A percentile compares a stretch with the other conserved stretches of the same genome.
Evolutionary conservation across 2,113 vertebrate species (phyloP).

Genomic region (Mystacornis crossleyi): DNA sequence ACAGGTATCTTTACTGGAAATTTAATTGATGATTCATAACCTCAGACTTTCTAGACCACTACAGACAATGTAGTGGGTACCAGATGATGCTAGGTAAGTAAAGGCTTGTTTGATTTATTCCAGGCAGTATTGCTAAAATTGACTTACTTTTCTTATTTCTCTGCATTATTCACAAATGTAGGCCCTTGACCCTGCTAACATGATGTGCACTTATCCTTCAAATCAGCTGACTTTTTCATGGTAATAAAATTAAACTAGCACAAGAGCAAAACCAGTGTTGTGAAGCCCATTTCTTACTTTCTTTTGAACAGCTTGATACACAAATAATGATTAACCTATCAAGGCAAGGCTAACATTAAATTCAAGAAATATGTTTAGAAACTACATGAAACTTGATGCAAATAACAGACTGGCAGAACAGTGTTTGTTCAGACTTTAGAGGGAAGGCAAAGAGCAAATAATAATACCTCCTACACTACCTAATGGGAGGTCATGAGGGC

Average conservation of each 20-base stretch:
- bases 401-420: neutral
- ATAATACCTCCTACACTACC: neutral
- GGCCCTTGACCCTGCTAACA: neutral
- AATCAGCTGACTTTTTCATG: neutral
- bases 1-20: neutral
- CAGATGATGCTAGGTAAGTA: neutral
- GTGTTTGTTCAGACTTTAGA: neutral
- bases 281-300: neutral
- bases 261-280: neutral
- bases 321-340: neutral
- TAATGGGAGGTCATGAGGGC: neutral
- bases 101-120: neutral
- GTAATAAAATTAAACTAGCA: neutral
- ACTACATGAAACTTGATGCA: neutral
- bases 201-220: neutral
- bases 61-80: neutral
- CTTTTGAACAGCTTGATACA: neutral
- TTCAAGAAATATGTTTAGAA: neutral
- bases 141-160: neutral
- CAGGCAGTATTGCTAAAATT: neutral
- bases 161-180: neutral
- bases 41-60: neutral
- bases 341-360: neutral
- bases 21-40: neutral
- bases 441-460: neutral